These are phyloP conservation scores for Tiliacea citrago DNA, from an alignment of 2,888 invertebrate genomes.

Conservation along the genomic window DNA sequence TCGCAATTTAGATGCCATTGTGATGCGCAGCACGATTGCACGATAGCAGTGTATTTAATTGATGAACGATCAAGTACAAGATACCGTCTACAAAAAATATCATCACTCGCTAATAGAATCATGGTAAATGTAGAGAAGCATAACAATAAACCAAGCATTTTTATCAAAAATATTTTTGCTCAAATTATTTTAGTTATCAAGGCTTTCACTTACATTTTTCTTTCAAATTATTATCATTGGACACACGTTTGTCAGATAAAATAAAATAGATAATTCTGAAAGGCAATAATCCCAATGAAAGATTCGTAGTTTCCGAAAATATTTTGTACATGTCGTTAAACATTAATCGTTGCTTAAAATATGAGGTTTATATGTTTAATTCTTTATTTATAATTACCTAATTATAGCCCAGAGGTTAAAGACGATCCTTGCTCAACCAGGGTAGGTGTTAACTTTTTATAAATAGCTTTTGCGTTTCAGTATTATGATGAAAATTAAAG, in stretches of 20 bases:
- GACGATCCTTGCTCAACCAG: conserved; percentile 2
- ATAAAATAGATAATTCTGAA: conserved; percentile 62
- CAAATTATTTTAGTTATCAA: conserved; percentile 28
- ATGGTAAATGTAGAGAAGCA: conserved; percentile 30
- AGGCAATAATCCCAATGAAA: conserved; percentile 62
- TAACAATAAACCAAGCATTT: conserved; percentile 18
- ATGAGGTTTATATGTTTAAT: not conserved
- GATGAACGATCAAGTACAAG: conserved; percentile 57
- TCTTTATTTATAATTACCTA: conserved; percentile 6
- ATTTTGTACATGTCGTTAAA: not conserved
- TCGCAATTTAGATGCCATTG: conserved; percentile 79
- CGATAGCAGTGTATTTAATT: conserved; percentile 73
- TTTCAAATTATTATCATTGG: conserved; percentile 57
- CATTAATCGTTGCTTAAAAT: not conserved
- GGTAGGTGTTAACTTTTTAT: conserved; percentile 10
- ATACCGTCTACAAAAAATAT: conserved; percentile 44
- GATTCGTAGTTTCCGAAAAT: conserved; percentile 26
- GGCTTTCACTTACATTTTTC: conserved; percentile 49
- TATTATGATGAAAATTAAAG: conserved; percentile 47
- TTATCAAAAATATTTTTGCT: conserved; percentile 21
- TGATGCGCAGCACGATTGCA: conserved; percentile 78
- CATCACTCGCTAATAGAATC: conserved; percentile 30
- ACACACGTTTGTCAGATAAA: conserved; percentile 67
- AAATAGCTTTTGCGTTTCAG: conserved; percentile 51
- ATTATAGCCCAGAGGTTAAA: conserved; percentile 23